phyloP scores from a whole-genome alignment of 2,888 invertebrate species.

The Tipula helvola region DNA sequence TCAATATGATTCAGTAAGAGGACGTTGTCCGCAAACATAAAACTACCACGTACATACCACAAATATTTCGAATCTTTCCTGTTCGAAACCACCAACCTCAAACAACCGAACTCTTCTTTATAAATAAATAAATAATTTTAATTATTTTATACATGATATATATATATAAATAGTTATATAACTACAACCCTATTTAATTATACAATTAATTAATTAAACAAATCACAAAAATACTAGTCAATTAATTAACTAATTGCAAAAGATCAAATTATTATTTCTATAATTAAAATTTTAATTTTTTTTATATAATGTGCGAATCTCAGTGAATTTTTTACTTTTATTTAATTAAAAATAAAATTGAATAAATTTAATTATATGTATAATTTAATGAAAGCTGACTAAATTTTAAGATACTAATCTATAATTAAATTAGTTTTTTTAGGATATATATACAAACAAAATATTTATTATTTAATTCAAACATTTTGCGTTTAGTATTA shows the following conservation, averaged over 20 bases:
- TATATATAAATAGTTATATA: neutral
- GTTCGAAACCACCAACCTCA: neutral
- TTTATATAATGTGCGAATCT: neutral
- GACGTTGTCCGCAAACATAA: conserved; percentile 27
- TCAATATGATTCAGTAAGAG: conserved; percentile 23
- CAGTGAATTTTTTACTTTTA: neutral
- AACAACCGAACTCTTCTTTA: neutral
- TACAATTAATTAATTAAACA: neutral
- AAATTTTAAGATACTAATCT: neutral
- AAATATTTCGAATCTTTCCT: neutral
- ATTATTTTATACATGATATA: neutral
- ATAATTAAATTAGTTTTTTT: neutral
- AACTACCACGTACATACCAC: neutral
- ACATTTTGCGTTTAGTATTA: neutral
- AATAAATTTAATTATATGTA: neutral
- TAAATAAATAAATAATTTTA: neutral
- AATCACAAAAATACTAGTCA: conserved; percentile 4
- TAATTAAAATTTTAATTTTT: neutral
- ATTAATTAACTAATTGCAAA: neutral
- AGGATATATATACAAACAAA: neutral
- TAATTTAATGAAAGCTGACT: neutral
- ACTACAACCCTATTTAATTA: neutral
- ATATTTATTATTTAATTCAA: neutral
- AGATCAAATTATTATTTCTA: neutral
- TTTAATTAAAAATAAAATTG: neutral